Evolutionary conservation across 2,888 invertebrate genomes (phyloP).

Genomic region (Eupithecia inturbata): DNA sequence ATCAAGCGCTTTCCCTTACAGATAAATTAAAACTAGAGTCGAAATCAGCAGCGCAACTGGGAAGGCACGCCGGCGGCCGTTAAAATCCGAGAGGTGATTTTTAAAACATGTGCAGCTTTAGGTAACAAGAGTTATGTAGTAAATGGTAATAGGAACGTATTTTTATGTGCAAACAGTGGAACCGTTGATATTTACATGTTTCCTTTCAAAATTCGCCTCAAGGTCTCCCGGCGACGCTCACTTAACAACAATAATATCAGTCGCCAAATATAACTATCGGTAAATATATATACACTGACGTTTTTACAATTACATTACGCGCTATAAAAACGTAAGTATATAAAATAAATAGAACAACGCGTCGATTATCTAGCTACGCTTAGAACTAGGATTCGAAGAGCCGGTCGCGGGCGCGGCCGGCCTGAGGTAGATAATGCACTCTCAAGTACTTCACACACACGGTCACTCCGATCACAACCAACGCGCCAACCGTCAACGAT

Average conservation of each 20-base stretch:
- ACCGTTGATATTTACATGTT: conserved; percentile 44
- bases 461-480: conserved; percentile 5
- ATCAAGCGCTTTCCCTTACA: conserved; percentile 54
- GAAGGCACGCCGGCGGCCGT: conserved; percentile 26
- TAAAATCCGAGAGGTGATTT: conserved; percentile 26
- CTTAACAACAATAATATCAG: conserved; percentile 42
- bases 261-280: conserved; percentile 43
- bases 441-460: not conserved
- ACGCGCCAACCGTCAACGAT: not conserved
- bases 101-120: conserved; percentile 17
- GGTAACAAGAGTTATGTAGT: conserved; percentile 24
- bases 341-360: conserved; percentile 63
- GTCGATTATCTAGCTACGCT: conserved; percentile 73
- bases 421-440: conserved; percentile 67
- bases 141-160: conserved; percentile 36
- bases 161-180: conserved; percentile 24
- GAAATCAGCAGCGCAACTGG: conserved; percentile 45
- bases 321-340: conserved; percentile 43
- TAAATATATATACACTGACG: conserved; percentile 47
- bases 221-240: conserved; percentile 22
- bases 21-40: conserved; percentile 54
- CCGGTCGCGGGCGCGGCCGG: conserved; percentile 58
- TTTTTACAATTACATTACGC: conserved; percentile 32
- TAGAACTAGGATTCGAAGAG: conserved; percentile 79
- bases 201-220: conserved; percentile 29